Percentiles rank a stretch among this genome's conserved stretches.
These are phyloP conservation scores for Augiades crinisus DNA, from an alignment of 2,888 invertebrate species.

Conservation along the genomic window DNA sequence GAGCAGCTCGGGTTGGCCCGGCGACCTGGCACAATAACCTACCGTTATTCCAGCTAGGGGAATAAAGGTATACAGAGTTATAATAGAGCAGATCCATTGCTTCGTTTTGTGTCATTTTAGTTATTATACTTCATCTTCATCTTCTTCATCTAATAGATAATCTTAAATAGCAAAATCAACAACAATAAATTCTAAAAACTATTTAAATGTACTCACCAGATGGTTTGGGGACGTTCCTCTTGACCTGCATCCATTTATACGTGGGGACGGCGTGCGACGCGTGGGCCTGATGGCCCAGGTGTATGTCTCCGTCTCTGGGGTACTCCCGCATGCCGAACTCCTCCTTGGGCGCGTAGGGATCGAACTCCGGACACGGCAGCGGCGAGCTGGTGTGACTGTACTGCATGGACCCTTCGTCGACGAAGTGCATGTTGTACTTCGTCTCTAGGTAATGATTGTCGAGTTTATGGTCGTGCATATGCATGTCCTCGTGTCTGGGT, in stretches of 20 bases:
- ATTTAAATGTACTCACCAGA: constrained; percentile 87
- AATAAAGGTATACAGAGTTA: too few relatives aligned
- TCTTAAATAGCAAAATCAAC: too few relatives aligned
- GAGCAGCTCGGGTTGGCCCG: too few relatives aligned
- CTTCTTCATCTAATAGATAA: too few relatives aligned
- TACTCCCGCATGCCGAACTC: constrained; percentile 74
- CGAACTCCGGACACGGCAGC: constrained; percentile 81
- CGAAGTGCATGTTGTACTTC: constrained; percentile 78
- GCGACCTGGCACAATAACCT: too few relatives aligned
- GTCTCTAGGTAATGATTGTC: constrained; percentile 76
- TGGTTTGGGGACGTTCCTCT: constrained; percentile 97
- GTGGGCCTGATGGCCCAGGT: constrained; percentile 60
- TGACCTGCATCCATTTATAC: constrained; percentile 99
- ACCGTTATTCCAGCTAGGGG: too few relatives aligned
- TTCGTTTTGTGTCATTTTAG: too few relatives aligned
- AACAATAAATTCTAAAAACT: too few relatives aligned
- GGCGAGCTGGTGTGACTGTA: constrained; percentile 68
- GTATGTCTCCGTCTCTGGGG: constrained; percentile 61
- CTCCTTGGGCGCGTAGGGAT: constrained; percentile 83
- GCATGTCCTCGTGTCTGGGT: constrained; percentile 76
- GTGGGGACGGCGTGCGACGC: constrained; percentile 88
- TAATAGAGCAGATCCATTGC: too few relatives aligned
- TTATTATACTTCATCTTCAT: too few relatives aligned
- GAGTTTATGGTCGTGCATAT: constrained; percentile 66
- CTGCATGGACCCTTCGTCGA: constrained; percentile 66